phyloP scores from a whole-genome alignment of 23 tunicate species.

The Oikopleura dioica region DNA sequence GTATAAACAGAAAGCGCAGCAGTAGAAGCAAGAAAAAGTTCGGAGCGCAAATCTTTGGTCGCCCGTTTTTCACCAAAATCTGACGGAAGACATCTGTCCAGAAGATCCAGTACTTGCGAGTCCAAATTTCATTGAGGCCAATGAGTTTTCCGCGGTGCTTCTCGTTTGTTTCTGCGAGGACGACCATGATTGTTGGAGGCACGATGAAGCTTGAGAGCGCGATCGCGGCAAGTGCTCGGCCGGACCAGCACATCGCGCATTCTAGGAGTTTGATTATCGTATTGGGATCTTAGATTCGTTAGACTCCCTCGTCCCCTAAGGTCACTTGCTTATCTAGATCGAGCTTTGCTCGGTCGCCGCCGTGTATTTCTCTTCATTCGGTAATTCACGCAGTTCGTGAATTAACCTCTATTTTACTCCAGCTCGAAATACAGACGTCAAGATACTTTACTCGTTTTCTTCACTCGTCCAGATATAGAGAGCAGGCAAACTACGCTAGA shows the following conservation, averaged over 20 bases:
- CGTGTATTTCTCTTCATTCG: too few species aligned
- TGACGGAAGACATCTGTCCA: not conserved
- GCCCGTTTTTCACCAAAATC: not conserved
- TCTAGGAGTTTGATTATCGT: too few species aligned
- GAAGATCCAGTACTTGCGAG: not conserved
- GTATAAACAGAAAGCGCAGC: not conserved
- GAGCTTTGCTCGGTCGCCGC: too few species aligned
- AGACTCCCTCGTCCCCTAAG: too few species aligned
- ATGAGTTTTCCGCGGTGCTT: not conserved
- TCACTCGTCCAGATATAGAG: too few species aligned
- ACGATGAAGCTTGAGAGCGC: not conserved
- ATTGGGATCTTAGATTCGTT: too few species aligned
- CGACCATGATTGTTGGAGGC: not conserved
- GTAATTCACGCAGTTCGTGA: too few species aligned
- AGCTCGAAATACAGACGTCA: too few species aligned
- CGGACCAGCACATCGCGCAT: not conserved
- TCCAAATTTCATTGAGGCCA: not conserved
- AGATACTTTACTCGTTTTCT: too few species aligned
- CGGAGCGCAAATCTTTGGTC: constrained; percentile 4
- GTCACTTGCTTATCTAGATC: too few species aligned
- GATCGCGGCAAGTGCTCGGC: not conserved
- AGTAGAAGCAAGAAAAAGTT: not conserved
- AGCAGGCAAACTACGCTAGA: too few species aligned
- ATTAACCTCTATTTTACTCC: too few species aligned
- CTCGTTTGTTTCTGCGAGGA: not conserved